Conservation (phyloP, 2,113 vertebrate genomes). For the Labeo catla region DNA sequence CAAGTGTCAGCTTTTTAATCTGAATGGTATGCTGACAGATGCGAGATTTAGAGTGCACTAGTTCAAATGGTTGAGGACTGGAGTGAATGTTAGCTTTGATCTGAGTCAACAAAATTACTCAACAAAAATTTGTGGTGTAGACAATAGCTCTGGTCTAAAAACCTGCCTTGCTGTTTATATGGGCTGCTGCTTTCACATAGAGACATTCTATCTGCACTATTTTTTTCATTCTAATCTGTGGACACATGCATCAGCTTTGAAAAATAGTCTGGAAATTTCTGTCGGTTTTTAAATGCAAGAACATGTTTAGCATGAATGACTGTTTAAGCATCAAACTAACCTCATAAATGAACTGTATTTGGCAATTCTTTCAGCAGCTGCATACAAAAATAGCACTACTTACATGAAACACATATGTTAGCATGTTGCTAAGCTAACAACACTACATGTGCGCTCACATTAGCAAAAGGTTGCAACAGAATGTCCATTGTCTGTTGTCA, state of each 20-base stretch:
- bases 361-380: too few relatives aligned
- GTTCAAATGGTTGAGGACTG: background rate
- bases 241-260: background rate
- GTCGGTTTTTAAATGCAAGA: background rate
- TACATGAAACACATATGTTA: background rate
- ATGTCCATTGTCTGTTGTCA: too few relatives aligned
- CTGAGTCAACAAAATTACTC: background rate
- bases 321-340: background rate
- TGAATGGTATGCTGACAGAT: slow-evolving; percentile 20
- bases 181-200: background rate
- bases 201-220: background rate
- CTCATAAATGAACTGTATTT: background rate
- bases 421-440: background rate
- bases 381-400: background rate
- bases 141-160: slow-evolving; percentile 18
- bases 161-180: slow-evolving; percentile 5
- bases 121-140: slow-evolving; percentile 13
- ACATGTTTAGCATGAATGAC: background rate
- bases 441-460: background rate
- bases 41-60: slow-evolving; percentile 23
- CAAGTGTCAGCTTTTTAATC: slow-evolving; percentile 30
- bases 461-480: background rate
- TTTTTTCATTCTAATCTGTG: background rate
- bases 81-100: background rate
- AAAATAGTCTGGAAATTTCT: too few relatives aligned